Conservation (phyloP, 2,888 invertebrate genomes). For the Eupithecia abbreviata region DNA sequence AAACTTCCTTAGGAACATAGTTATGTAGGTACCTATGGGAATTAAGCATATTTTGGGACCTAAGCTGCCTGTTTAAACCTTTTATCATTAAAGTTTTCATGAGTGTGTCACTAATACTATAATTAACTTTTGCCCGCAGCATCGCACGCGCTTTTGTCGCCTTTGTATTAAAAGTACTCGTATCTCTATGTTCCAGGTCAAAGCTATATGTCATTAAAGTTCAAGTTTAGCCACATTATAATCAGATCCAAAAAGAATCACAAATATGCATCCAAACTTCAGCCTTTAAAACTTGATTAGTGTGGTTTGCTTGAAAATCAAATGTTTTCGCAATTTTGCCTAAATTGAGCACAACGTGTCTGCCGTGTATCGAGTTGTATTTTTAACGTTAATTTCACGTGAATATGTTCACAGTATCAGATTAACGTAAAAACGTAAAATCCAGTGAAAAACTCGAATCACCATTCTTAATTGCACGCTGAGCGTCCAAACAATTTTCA, state of each 20-base stretch:
- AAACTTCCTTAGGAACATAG: slow-evolving; percentile 7
- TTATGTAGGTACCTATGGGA: slow-evolving; percentile 1
- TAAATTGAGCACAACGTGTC: background rate
- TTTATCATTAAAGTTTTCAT: background rate
- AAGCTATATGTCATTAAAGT: background rate
- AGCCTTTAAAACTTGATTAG: background rate
- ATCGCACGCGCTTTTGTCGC: background rate
- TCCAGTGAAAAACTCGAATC: slow-evolving; percentile 20
- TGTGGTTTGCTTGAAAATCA: background rate
- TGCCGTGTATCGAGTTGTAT: background rate
- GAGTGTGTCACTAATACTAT: background rate
- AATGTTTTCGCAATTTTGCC: background rate
- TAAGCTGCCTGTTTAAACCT: background rate
- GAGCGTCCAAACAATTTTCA: slow-evolving; percentile 26
- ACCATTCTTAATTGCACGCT: slow-evolving; percentile 24
- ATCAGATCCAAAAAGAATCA: background rate
- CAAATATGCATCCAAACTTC: background rate
- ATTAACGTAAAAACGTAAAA: slow-evolving; percentile 10
- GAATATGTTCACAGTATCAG: slow-evolving; percentile 5
- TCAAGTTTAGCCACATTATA: background rate
- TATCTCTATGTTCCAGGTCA: background rate
- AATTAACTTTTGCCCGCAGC: background rate
- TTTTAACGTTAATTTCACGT: background rate
- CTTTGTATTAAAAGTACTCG: background rate
- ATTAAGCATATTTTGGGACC: background rate